Evolutionary conservation across 37 sponge, comb jelly and placozoan genomes (phyloP).

Genomic region (Theonella swinhoei): DNA sequence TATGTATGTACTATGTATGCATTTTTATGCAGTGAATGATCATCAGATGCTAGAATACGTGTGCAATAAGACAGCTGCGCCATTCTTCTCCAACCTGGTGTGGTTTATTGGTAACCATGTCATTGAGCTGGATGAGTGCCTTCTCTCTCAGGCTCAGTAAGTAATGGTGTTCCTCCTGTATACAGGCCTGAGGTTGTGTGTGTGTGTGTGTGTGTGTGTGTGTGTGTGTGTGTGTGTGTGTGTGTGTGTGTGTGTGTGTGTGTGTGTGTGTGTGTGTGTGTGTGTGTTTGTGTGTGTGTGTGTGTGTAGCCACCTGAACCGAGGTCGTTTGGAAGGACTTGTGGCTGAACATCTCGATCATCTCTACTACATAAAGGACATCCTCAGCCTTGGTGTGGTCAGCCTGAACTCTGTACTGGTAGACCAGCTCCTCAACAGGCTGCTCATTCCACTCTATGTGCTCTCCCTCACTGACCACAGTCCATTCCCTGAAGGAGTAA

Average conservation of each 20-base stretch:
- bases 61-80: constrained; percentile 89
- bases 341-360: constrained; percentile 97
- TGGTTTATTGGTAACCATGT: constrained; percentile 97
- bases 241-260: constrained; percentile 7
- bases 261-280: neutral
- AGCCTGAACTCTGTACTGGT: constrained; percentile 72
- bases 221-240: neutral
- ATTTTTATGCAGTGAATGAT: constrained; percentile 66
- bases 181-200: too few species aligned
- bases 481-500: neutral
- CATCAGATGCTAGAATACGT: constrained; percentile 78
- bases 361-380: constrained; percentile 94
- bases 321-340: constrained; percentile 70
- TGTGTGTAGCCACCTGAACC: constrained; percentile 71
- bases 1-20: neutral
- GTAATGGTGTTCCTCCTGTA: constrained; percentile 1
- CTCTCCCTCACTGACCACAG: constrained; percentile 49
- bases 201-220: too few species aligned
- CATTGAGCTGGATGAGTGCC: constrained; percentile 89
- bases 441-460: constrained; percentile 94
- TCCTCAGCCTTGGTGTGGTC: constrained; percentile 70
- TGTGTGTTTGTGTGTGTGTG: neutral
- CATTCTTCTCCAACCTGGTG: constrained; percentile 94
- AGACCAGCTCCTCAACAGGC: constrained; percentile 77
- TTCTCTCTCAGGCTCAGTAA: constrained; percentile 78